A percentile compares a stretch with the other conserved stretches of the same genome.
These are phyloP conservation scores for Sitobion miscanthi DNA, from an alignment of 1,140 invertebrate species.

Conservation along the genomic window DNA sequence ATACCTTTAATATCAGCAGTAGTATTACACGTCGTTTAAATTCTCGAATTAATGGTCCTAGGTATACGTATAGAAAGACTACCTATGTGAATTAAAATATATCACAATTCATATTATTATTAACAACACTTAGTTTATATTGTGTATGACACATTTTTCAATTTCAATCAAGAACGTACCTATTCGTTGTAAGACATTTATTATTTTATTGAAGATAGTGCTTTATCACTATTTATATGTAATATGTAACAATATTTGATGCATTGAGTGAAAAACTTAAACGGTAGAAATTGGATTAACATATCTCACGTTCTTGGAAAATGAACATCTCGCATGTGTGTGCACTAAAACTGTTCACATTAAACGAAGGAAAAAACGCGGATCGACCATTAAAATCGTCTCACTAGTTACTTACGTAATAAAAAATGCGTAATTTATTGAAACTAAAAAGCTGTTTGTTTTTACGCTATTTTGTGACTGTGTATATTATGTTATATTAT, in stretches of 20 bases:
- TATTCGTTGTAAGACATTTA: not conserved
- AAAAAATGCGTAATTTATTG: constrained; percentile 41
- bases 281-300: not conserved
- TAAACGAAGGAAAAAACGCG: not conserved
- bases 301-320: not conserved
- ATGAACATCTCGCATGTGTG: not conserved
- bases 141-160: not conserved
- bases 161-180: not conserved
- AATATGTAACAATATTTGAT: not conserved
- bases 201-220: not conserved
- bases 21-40: not conserved
- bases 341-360: not conserved
- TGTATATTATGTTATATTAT: not conserved
- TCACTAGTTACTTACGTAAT: not conserved
- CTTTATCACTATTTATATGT: not conserved
- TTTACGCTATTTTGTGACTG: not conserved
- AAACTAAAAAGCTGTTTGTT: constrained; percentile 42
- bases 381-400: not conserved
- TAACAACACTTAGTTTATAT: not conserved
- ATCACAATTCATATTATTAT: not conserved
- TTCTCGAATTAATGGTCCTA: not conserved
- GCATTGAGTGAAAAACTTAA: not conserved
- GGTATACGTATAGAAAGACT: not conserved
- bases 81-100: not conserved
- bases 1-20: not conserved